Conservation (phyloP, 2,113 vertebrate species). For the Ctenomys sociabilis region DNA sequence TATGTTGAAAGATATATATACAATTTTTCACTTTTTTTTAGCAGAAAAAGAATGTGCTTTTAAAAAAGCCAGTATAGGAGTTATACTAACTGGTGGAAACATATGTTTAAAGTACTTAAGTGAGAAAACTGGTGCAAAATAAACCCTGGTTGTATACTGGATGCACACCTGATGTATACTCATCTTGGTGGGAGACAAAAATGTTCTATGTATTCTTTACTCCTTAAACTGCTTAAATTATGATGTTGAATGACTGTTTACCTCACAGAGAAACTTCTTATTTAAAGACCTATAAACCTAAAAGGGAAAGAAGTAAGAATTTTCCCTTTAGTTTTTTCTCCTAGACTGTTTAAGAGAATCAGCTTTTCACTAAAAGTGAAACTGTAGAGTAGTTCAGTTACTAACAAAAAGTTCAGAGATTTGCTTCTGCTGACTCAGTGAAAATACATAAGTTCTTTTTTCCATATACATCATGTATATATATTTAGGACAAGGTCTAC, state of each 20-base stretch:
- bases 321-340: background rate
- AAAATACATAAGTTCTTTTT: slow-evolving; percentile 5
- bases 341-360: slow-evolving; percentile 55
- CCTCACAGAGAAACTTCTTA: slow-evolving; percentile 3
- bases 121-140: background rate
- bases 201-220: background rate
- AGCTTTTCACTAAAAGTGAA: slow-evolving; percentile 71
- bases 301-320: slow-evolving; percentile 23
- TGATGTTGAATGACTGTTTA: slow-evolving; percentile 38
- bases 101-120: background rate
- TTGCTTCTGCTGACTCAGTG: slow-evolving; percentile 54
- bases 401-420: slow-evolving; percentile 62
- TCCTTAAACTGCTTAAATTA: slow-evolving; percentile 21
- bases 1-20: background rate
- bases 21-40: background rate
- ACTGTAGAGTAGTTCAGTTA: slow-evolving; percentile 38
- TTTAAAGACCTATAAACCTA: slow-evolving; percentile 40
- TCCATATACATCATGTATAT: too few relatives aligned
- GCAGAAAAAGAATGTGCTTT: background rate
- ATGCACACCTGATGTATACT: background rate
- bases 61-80: background rate
- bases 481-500: too few relatives aligned
- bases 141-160: background rate
- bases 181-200: background rate
- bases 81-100: slow-evolving; percentile 9